phyloP scores from a whole-genome alignment of 2,888 invertebrate species.

The Gastracanthus pulcherrimus region DNA sequence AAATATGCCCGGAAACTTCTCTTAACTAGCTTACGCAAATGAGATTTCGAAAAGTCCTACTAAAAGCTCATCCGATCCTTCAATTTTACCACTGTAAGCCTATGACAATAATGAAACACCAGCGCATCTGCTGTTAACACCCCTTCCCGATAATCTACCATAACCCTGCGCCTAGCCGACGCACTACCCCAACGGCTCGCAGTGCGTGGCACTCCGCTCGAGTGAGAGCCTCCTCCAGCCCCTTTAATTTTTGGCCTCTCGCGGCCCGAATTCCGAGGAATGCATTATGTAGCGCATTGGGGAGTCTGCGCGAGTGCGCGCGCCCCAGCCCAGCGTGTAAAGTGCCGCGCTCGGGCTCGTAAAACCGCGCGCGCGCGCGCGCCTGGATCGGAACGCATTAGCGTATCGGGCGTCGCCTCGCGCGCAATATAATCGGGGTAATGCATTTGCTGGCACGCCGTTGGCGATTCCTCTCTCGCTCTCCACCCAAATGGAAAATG shows the following conservation, averaged over 20 bases:
- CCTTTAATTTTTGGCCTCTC: constrained; percentile 27
- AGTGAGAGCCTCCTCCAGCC: not conserved
- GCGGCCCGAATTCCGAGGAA: constrained; percentile 4
- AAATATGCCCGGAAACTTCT: no score
- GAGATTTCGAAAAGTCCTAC: no score
- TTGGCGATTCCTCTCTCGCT: constrained; percentile 21
- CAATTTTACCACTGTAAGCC: no score
- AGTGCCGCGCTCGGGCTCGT: constrained; percentile 40
- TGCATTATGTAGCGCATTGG: constrained; percentile 24
- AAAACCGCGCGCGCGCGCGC: constrained; percentile 17
- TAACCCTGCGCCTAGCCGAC: no score
- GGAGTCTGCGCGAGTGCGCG: no score
- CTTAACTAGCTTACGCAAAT: no score
- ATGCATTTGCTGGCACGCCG: constrained; percentile 49
- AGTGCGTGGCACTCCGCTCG: not conserved
- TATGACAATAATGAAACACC: no score
- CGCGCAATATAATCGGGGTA: constrained; percentile 42
- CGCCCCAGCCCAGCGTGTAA: no score
- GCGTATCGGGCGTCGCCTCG: constrained; percentile 17
- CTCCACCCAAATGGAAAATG: constrained; percentile 39
- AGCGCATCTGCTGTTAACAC: no score
- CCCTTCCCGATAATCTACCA: no score
- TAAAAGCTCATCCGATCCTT: no score
- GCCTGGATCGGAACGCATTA: constrained; percentile 37
- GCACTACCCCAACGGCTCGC: not conserved